Evolutionary conservation across 2,113 vertebrate species (phyloP).

Genomic region (Nycticebus coucang): DNA sequence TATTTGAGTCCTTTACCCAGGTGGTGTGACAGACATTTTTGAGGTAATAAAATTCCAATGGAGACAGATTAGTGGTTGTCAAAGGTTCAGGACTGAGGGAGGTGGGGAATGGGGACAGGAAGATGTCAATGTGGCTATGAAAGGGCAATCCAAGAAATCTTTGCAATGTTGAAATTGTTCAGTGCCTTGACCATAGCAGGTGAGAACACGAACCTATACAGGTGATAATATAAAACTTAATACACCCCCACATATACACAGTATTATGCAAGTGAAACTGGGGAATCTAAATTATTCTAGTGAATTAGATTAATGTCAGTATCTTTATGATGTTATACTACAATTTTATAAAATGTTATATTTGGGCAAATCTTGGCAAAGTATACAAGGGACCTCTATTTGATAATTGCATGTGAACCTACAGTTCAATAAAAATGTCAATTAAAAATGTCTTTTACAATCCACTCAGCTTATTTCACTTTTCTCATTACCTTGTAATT

Average conservation of each 20-base stretch:
- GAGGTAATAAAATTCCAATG: neutral
- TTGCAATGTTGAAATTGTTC: neutral
- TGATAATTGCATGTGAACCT: neutral
- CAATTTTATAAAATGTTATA: neutral
- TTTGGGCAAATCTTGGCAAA: neutral
- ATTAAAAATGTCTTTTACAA: neutral
- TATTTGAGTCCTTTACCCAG: no score
- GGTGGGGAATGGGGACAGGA: neutral
- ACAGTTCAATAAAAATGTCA: conserved; percentile 27
- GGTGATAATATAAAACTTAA: neutral
- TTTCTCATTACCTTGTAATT: neutral
- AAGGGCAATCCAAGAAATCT: neutral
- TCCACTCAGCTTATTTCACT: conserved; percentile 11
- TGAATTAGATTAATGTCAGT: neutral
- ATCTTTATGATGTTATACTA: neutral
- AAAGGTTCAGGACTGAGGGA: neutral
- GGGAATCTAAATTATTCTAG: neutral
- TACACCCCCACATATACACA: neutral
- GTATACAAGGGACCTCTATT: neutral
- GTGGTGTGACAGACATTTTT: neutral
- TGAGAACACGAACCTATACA: neutral
- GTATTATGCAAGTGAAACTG: neutral
- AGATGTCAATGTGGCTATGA: neutral
- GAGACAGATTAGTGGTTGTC: neutral
- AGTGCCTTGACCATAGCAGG: neutral